phyloP scores from a whole-genome alignment of 2,888 invertebrate species.

The Nomada flava region DNA sequence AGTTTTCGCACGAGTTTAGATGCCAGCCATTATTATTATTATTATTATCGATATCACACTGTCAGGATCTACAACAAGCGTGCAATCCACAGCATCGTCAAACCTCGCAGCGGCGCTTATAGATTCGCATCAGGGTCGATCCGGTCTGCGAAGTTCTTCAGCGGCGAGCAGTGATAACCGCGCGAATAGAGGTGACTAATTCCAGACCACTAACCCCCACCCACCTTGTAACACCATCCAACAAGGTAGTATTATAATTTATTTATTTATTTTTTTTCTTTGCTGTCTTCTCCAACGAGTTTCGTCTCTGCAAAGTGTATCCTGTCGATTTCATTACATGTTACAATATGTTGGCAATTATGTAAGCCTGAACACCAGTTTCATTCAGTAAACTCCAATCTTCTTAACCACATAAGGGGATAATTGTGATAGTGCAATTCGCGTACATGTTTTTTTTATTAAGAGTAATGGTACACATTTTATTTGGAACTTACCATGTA shows the following conservation, averaged over 20 bases:
- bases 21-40: slow-evolving; percentile 48
- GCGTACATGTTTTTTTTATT: not conserved
- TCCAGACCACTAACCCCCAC: slow-evolving; percentile 76
- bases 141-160: slow-evolving; percentile 79
- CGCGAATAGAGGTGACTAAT: slow-evolving; percentile 82
- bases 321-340: slow-evolving; percentile 37
- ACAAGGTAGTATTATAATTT: slow-evolving; percentile 77
- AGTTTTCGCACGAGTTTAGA: slow-evolving; percentile 41
- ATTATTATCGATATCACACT: slow-evolving; percentile 57
- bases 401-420: not conserved
- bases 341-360: slow-evolving; percentile 48
- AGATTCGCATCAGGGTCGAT: slow-evolving; percentile 85
- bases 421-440: slow-evolving; percentile 5
- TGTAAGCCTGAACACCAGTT: slow-evolving; percentile 25
- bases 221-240: slow-evolving; percentile 76
- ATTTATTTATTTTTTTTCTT: slow-evolving; percentile 61
- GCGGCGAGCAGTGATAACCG: slow-evolving; percentile 81
- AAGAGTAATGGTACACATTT: slow-evolving; percentile 1
- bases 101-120: slow-evolving; percentile 87
- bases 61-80: slow-evolving; percentile 82
- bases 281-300: slow-evolving; percentile 53
- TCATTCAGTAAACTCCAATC: slow-evolving; percentile 21
- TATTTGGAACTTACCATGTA: not conserved
- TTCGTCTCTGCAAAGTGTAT: slow-evolving; percentile 55
- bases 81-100: slow-evolving; percentile 84